Evolutionary conservation across 64 coral and sea anemone species (phyloP), one percentile per base, ranked within the genome.

Genomic region (Montipora cactus): DNA sequence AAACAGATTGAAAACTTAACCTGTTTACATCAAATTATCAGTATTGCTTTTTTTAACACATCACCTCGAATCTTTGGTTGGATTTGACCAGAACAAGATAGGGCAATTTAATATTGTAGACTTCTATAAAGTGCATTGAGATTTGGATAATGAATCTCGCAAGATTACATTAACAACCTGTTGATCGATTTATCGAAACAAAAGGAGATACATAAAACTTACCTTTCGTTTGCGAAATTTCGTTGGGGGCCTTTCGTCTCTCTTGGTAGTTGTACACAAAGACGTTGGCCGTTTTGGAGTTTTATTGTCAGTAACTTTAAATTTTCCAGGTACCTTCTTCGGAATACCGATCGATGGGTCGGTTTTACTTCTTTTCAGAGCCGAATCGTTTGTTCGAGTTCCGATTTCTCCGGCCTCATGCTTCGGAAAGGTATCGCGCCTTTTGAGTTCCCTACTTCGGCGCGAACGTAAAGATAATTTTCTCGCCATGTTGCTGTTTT

Each of bases 341-440:
- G 66, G 62, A 86, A 71, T 57, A 57, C 53, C 1, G 71, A 86
- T 86, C n/a, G 82, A 71, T 5, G 82, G 44, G 71, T 86, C 82
- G 10, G 62, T 86, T 20, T 72, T 70, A 50, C 82, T 86, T 71
- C 82, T 86, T 86, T 45, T 86, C 5, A 51, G 71, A 71, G 12
- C 82, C 18, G 21, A 7, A 5, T 19, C 19, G 44, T 18, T 64
- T 21, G 4, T 86, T 47, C 82, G 82, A 28, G 22, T 37, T 37
- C 0, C 28, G 55, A 61, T 23, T 37, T 37, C 37, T 37, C 46
- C 2, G 67, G 18, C 47, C 10, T 44, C 8, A 85, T 70, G 70
- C 64, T 46, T 85, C 19, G 82, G 82, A 51, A 86, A 86, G 1
- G 82, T 86, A 69, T 86, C 82, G 19, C 82, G 82, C 11, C 82